Percentiles rank a stretch among this genome's conserved stretches.
phyloP scores from a whole-genome alignment of 2,888 invertebrate genomes.

The Odontomyia ornata region DNA sequence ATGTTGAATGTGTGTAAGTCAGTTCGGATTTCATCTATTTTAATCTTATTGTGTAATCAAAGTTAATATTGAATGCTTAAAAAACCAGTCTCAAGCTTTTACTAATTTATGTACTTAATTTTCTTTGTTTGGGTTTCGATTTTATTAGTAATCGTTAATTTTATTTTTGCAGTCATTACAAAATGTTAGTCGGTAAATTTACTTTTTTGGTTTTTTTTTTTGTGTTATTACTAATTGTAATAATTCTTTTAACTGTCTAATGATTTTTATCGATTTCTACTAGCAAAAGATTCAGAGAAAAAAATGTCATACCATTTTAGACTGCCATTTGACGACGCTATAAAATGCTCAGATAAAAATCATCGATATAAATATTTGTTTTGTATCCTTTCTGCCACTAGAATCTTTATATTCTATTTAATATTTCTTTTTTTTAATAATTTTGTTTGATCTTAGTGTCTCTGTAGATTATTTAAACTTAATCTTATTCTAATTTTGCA shows the following conservation, averaged over 20 bases:
- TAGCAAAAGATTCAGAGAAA: not conserved
- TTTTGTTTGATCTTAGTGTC: conserved; percentile 4
- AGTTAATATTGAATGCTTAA: conserved; percentile 1
- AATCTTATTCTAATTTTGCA: too few species aligned
- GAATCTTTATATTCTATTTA: not conserved
- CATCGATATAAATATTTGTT: not conserved
- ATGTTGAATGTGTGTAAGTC: not conserved
- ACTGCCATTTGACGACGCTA: not conserved
- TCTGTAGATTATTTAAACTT: not conserved
- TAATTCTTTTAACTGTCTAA: not conserved
- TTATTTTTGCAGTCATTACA: conserved; percentile 5
- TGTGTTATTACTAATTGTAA: not conserved
- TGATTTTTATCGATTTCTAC: not conserved
- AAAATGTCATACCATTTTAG: not conserved
- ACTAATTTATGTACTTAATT: conserved; percentile 4
- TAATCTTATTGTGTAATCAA: not conserved
- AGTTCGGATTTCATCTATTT: conserved; percentile 15
- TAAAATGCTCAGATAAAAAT: not conserved
- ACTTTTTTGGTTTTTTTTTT: not conserved
- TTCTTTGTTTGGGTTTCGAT: too few species aligned
- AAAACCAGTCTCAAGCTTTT: conserved; percentile 37
- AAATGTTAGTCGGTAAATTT: not conserved
- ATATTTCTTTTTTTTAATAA: not conserved
- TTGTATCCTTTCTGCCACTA: not conserved
- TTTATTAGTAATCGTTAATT: not conserved